A percentile compares a stretch with the other conserved stretches of the same genome.
Evolutionary conservation across 2,113 vertebrate genomes (phyloP).

Genomic region (Varanus salvator): DNA sequence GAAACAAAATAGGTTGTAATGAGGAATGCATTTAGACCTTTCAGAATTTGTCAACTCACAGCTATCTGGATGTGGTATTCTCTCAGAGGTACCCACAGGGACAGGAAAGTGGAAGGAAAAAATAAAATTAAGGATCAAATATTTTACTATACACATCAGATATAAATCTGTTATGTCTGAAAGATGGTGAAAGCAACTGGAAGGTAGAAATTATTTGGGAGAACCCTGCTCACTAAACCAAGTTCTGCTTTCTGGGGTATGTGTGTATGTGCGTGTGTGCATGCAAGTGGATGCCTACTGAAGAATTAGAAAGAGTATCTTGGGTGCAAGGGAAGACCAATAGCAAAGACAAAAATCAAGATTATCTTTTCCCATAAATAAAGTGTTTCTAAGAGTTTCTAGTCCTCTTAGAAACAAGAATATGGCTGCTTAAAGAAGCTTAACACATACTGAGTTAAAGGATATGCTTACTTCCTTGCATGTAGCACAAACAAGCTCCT

Average conservation of each 20-base stretch:
- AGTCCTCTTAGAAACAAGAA: background rate
- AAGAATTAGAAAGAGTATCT: background rate
- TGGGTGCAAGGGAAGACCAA: background rate
- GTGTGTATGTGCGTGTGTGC: background rate
- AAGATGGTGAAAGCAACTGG: background rate
- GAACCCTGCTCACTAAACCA: background rate
- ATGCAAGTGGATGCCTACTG: too few relatives aligned
- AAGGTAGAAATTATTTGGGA: background rate
- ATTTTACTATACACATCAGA: background rate
- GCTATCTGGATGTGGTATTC: background rate
- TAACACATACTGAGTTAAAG: background rate
- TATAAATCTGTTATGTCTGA: background rate
- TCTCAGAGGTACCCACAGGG: background rate
- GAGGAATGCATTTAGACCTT: background rate
- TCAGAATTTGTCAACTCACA: background rate
- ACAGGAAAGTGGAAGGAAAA: background rate
- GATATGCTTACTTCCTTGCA: background rate
- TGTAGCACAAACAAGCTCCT: background rate
- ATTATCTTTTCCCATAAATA: background rate
- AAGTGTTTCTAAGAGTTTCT: background rate
- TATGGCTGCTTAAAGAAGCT: background rate
- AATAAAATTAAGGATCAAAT: background rate
- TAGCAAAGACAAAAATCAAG: background rate
- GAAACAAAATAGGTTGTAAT: background rate
- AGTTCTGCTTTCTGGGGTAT: background rate